These are phyloP conservation scores for Carassius auratus DNA, from an alignment of 2,113 vertebrate species.

Conservation along the genomic window DNA sequence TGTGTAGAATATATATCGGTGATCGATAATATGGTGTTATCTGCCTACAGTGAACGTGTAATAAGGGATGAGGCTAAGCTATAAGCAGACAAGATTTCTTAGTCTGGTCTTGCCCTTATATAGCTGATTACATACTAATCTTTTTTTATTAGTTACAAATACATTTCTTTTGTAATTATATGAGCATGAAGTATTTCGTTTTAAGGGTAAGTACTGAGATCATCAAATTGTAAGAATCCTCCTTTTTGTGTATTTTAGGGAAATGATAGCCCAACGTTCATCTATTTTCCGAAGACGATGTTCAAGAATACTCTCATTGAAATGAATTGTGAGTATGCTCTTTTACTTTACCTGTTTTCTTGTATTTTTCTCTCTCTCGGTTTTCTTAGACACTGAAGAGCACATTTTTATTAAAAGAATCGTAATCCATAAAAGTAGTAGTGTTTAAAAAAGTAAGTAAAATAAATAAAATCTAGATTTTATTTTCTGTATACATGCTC, in stretches of 20 bases:
- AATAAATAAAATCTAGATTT: neutral
- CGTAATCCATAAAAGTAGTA: neutral
- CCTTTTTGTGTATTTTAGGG: constrained; percentile 36
- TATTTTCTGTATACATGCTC: neutral
- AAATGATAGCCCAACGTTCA: neutral
- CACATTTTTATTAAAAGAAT: neutral
- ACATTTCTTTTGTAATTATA: neutral
- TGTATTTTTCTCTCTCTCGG: neutral
- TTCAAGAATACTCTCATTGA: constrained; percentile 70
- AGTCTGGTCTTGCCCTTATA: neutral
- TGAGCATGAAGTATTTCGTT: neutral
- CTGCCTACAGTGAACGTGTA: neutral
- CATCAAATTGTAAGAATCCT: neutral
- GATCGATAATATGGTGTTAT: neutral
- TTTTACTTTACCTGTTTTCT: neutral
- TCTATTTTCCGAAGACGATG: constrained; percentile 73
- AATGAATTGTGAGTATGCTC: constrained; percentile 68
- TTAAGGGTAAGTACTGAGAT: neutral
- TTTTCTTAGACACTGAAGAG: neutral
- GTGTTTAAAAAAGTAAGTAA: neutral
- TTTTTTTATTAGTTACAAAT: neutral
- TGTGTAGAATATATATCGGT: neutral
- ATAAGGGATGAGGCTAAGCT: neutral
- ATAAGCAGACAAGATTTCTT: neutral
- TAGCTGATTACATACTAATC: neutral